Base-by-base conservation (phyloP, 2,113 vertebrate genomes). In the Trematomus loennbergii region DNA sequence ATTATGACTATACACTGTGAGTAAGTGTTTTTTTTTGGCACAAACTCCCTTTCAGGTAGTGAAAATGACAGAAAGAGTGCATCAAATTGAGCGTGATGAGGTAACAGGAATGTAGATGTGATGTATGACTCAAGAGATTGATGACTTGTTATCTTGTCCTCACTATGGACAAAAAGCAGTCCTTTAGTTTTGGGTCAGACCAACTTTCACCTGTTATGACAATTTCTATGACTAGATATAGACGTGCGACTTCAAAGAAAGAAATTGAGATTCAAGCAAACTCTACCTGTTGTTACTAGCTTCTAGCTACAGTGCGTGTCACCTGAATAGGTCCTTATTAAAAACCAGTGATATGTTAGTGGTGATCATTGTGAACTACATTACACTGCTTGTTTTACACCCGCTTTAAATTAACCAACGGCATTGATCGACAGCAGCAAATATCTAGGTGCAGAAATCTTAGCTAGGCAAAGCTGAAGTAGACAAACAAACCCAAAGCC, bases 401-500 rank as follows among this genome's bases (percentile, higher is more conserved):
- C 25, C 25, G 25, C 25, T 25, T 25, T 25, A 25, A 3, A 25
- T 25, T 25, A 25, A 25, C 25, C 25, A 25, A 25, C 25, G 25
- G 25, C 25, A 25, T 25, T 25, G 25, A 11, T 67, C 9, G 0
- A 50, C 8, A 45, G 60, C 33, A 36, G 25, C 43, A 13, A 5
- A 12, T 40, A 29, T 16, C 20, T 53, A 59, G 25, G 68, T 16
- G 4, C 36, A 13, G 52, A 43, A 40, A 29, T 58, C 18, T 40
- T 50, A 68, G 33, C 68, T 16, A 13, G 52, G 58, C 52, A 74
- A 76, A 77, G 70, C 48, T 18, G 1, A 40, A 52, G n/a, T 15
- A 48, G 75, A 75, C 57, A 72, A 85, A 75, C 3, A n/a, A 62
- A 75, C 52, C 55, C 64, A 49, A 65, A 72, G 77, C 6, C 25